Evolutionary conservation across 2,888 invertebrate species (phyloP).

Genomic region (Aproaerema taeniolella): DNA sequence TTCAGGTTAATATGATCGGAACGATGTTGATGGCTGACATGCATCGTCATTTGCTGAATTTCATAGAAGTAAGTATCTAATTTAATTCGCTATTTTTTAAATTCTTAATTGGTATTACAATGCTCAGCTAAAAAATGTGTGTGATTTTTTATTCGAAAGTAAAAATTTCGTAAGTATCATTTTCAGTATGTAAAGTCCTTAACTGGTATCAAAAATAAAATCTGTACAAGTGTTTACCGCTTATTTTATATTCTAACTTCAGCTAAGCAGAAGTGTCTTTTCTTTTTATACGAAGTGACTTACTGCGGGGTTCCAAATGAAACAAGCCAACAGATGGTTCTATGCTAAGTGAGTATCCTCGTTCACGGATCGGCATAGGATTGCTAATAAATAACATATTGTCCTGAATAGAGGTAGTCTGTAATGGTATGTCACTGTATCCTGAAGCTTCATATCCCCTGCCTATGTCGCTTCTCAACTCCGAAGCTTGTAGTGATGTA

Average conservation of each 20-base stretch:
- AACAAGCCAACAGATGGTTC: conserved; percentile 47
- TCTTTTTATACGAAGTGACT: conserved; percentile 59
- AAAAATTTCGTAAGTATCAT: no score
- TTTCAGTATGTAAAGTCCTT: no score
- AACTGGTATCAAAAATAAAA: no score
- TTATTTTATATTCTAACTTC: not conserved
- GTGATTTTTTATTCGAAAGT: no score
- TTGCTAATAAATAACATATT: conserved; percentile 29
- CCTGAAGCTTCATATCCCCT: conserved; percentile 35
- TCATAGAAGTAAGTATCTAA: no score
- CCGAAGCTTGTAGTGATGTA: conserved; percentile 43
- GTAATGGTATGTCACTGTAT: conserved; percentile 38
- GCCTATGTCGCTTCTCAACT: conserved; percentile 42
- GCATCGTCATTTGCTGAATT: no score
- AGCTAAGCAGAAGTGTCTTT: not conserved
- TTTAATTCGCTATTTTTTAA: no score
- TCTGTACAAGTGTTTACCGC: no score
- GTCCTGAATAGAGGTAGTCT: conserved; percentile 31
- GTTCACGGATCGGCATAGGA: conserved; percentile 37
- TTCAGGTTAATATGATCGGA: no score
- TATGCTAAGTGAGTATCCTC: conserved; percentile 55
- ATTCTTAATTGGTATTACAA: no score
- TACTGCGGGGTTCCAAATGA: conserved; percentile 53
- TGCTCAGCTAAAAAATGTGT: no score
- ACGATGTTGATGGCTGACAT: no score